These are phyloP conservation scores for Penelope pileata DNA, from an alignment of 2,113 vertebrate genomes.

Conservation along the genomic window DNA sequence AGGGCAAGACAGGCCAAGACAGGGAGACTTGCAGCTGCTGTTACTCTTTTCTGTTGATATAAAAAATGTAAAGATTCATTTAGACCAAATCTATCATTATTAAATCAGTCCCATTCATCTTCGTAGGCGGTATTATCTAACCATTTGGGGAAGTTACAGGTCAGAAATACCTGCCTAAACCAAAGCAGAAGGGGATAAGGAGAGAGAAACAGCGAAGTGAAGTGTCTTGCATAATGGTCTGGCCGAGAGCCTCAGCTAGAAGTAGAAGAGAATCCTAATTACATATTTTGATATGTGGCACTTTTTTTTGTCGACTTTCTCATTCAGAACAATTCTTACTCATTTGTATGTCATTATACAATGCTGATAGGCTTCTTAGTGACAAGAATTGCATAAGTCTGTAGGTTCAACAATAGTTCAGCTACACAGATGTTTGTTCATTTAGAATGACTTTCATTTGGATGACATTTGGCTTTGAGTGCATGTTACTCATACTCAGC, in stretches of 20 bases:
- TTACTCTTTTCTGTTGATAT: background rate
- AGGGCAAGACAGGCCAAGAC: background rate
- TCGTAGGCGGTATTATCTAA: background rate
- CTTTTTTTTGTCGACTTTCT: background rate
- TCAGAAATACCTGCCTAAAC: background rate
- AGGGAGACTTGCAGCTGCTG: background rate
- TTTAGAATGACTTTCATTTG: slow-evolving; percentile 23
- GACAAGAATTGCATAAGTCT: background rate
- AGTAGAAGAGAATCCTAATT: background rate
- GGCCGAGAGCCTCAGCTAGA: background rate
- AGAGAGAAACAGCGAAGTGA: background rate
- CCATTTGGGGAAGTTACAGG: background rate
- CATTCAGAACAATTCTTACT: background rate
- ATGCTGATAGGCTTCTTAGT: background rate
- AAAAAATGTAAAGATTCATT: background rate
- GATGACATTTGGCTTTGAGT: slow-evolving; percentile 8
- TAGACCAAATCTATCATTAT: rapidly evolving
- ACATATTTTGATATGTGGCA: background rate
- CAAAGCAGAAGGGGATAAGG: background rate
- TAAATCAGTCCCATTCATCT: background rate
- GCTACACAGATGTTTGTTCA: background rate
- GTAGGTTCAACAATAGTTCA: slow-evolving; percentile 24
- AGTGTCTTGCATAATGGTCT: background rate
- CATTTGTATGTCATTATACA: slow-evolving; percentile 27
- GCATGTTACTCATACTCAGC: background rate